Evolutionary conservation across 1,140 invertebrate genomes (phyloP), one percentile per base, ranked within the genome.

Genomic region (Meteorus sp.): DNA sequence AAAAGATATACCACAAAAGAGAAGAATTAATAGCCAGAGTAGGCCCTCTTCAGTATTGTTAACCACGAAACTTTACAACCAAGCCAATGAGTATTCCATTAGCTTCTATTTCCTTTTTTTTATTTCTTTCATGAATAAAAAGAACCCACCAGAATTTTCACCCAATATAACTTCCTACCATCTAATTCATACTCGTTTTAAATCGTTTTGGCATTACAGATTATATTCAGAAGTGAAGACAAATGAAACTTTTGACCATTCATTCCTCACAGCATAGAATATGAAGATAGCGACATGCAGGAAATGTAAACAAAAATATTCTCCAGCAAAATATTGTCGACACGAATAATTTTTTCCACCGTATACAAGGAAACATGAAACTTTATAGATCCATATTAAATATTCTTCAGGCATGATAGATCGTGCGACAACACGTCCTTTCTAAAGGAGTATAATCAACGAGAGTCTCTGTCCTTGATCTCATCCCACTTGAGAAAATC

Each of bases 391-490:
- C 8, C 11, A 44, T 8, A 11, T 44, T 20, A 44, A 44, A 1
- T n/a, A 5, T 17, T 2, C n/a, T 7, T 7, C 19, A 20, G 41
- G 1, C 13, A 17, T 19, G 6, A 44, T 44, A 44, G 41, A 17
- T 44, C 19, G 19, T 19, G 19, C 19, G 7, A 19, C 4, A 11
- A 2, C n/a, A n/a, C 48, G 27, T 53, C 51, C 51, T 53, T 53
- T 53, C 51, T 39, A 53, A 53, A 53, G 35, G 35, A 53, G 33
- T 13, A 43, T n/a, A 55, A n/a, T 15, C 44, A 29, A 41, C n/a
- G n/a, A n/a, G 25, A 55, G 37, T n/a, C 52, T 44, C 29, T 39
- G 52, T 55, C 52, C 52, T 55, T 55, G 52, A 55, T 55, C 52
- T 27, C 52, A 55, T 55, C 51, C 33, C 52, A 39, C 37, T 55